phyloP scores from a whole-genome alignment of 1,140 invertebrate species.

The Whitmania pigra region DNA sequence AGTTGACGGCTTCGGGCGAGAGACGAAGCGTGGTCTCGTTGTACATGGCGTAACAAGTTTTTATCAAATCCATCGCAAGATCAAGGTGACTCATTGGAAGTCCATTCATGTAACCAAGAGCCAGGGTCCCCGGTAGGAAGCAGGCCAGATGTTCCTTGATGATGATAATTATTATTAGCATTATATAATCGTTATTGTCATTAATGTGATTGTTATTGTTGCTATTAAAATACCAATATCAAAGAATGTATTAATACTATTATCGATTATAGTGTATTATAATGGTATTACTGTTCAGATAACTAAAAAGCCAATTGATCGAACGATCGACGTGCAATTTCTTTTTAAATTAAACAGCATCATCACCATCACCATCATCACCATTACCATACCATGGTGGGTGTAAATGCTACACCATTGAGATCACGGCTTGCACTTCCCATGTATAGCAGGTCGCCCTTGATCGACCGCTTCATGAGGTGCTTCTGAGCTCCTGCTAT shows the following conservation, averaged over 20 bases:
- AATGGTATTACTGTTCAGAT: too few species aligned
- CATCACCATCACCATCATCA: slow-evolving; percentile 3
- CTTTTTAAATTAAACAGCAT: background rate
- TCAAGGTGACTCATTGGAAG: slow-evolving; percentile 69
- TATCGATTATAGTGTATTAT: too few species aligned
- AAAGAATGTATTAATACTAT: too few species aligned
- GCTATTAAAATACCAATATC: too few species aligned
- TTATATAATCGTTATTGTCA: too few species aligned
- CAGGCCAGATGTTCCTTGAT: slow-evolving; percentile 76
- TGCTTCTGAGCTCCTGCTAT: slow-evolving; percentile 66
- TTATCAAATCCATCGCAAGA: slow-evolving; percentile 68
- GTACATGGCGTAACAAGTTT: slow-evolving; percentile 86
- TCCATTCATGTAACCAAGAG: slow-evolving; percentile 70
- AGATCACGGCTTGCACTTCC: slow-evolving; percentile 12
- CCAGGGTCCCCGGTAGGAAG: slow-evolving; percentile 77
- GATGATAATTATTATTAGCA: too few species aligned
- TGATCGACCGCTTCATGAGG: slow-evolving; percentile 59
- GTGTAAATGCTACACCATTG: background rate
- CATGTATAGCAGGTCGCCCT: slow-evolving; percentile 71
- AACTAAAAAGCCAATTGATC: too few species aligned
- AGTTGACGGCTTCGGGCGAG: slow-evolving; percentile 69
- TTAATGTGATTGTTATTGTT: too few species aligned
- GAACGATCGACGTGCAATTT: too few species aligned
- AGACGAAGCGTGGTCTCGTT: slow-evolving; percentile 66
- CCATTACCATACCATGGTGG: background rate